These are phyloP conservation scores for Calcarius lapponicus DNA, from an alignment of 2,797 vertebrate genomes.

Conservation along the genomic window DNA sequence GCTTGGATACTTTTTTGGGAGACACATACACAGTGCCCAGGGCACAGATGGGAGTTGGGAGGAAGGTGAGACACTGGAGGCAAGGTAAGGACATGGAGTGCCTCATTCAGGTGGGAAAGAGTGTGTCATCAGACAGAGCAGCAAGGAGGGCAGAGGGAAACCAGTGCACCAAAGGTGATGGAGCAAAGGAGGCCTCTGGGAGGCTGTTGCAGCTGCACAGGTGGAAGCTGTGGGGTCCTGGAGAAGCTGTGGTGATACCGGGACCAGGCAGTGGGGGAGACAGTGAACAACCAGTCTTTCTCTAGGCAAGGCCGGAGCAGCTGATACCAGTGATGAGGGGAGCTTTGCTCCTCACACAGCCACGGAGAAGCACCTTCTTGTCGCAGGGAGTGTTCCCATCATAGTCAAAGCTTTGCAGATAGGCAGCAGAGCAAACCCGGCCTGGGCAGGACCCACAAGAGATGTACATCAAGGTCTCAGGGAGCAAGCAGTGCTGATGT, in stretches of 20 bases:
- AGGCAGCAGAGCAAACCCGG: background rate
- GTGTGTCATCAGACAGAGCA: fast-evolving
- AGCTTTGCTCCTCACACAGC: background rate
- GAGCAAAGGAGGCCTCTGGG: background rate
- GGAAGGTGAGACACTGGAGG: background rate
- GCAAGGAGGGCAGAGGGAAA: background rate
- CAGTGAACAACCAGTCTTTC: background rate
- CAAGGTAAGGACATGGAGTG: background rate
- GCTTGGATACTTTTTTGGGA: background rate
- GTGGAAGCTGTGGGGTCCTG: background rate
- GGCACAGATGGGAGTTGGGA: too few species aligned
- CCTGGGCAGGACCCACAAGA: background rate
- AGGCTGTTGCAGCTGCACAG: background rate
- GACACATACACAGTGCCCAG: background rate
- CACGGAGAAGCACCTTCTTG: background rate
- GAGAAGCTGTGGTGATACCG: background rate
- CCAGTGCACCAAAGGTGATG: background rate
- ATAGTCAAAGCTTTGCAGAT: background rate
- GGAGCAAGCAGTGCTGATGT: background rate
- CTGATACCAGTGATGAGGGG: background rate
- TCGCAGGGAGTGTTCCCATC: background rate
- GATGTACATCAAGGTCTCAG: background rate
- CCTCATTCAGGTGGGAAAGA: background rate
- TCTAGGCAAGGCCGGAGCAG: background rate
- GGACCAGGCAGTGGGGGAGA: background rate